A percentile compares a stretch with the other conserved stretches of the same genome.
phyloP scores from a whole-genome alignment of 1,140 invertebrate genomes.

The Drosophila willistoni region DNA sequence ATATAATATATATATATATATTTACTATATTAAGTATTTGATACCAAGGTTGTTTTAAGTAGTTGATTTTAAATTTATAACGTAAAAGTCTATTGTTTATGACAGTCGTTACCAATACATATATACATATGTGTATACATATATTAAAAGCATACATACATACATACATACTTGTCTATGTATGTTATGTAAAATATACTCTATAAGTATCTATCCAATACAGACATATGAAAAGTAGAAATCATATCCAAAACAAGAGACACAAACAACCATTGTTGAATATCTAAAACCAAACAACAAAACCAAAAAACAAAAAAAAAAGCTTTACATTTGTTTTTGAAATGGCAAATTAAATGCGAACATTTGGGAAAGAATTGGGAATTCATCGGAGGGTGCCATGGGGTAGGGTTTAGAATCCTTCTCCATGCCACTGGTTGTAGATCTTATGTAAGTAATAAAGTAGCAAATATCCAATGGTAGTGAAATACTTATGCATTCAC shows the following conservation, averaged over 20 bases:
- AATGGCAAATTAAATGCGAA: background rate
- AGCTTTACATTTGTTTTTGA: background rate
- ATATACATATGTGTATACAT: slow-evolving; percentile 5
- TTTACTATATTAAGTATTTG: slow-evolving; percentile 48
- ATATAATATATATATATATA: background rate
- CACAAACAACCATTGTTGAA: slow-evolving; percentile 3
- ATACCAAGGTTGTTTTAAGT: slow-evolving; percentile 55
- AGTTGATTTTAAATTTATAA: slow-evolving; percentile 50
- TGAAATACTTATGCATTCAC: too few relatives aligned
- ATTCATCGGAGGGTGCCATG: too few relatives aligned
- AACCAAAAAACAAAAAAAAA: background rate
- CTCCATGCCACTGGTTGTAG: too few relatives aligned
- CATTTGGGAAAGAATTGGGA: background rate
- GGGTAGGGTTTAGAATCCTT: too few relatives aligned
- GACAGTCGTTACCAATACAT: slow-evolving; percentile 35
- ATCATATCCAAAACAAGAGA: slow-evolving; percentile 34
- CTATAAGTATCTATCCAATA: slow-evolving; percentile 49
- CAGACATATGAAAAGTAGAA: slow-evolving; percentile 45
- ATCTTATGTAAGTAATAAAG: too few relatives aligned
- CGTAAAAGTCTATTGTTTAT: slow-evolving; percentile 57
- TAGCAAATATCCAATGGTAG: too few relatives aligned
- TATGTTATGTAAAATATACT: background rate
- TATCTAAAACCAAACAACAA: background rate
- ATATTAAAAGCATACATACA: background rate
- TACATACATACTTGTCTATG: slow-evolving; percentile 3